These are phyloP conservation scores for Lasiurus borealis DNA, from an alignment of 2,113 vertebrate genomes.

Conservation along the genomic window DNA sequence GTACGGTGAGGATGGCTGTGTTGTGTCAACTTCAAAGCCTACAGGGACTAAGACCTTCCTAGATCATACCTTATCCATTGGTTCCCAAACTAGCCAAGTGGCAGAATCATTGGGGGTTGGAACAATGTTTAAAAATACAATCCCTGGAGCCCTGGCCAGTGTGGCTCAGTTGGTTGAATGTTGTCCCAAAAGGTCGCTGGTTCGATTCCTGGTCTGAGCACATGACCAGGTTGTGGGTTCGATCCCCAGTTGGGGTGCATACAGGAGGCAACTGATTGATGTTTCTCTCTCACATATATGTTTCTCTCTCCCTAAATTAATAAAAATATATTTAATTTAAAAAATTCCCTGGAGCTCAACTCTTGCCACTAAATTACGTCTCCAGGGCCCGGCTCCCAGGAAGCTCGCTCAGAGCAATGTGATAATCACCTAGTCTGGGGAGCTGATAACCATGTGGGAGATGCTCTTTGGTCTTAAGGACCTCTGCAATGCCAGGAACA, in stretches of 20 bases:
- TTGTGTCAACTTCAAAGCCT: neutral
- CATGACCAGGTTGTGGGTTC: neutral
- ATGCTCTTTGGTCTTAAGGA: neutral
- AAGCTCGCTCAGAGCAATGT: neutral
- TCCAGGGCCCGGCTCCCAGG: neutral
- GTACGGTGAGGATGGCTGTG: neutral
- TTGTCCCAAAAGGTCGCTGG: neutral
- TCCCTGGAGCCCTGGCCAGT: neutral
- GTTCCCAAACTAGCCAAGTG: neutral
- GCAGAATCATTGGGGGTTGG: neutral
- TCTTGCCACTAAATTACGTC: neutral
- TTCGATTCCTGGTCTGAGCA: neutral
- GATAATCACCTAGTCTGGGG: neutral
- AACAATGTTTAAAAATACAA: neutral
- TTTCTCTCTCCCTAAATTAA: neutral
- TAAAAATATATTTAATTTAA: neutral
- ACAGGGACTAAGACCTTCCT: neutral
- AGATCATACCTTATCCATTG: neutral
- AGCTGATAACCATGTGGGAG: neutral
- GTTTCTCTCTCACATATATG: neutral
- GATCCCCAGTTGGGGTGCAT: neutral
- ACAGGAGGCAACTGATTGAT: neutral
- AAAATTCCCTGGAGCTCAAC: neutral
- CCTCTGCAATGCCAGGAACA: neutral
- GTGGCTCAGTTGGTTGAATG: neutral